These are phyloP conservation scores for Cherax quadricarinatus DNA, from an alignment of 1,140 invertebrate genomes.

Conservation along the genomic window DNA sequence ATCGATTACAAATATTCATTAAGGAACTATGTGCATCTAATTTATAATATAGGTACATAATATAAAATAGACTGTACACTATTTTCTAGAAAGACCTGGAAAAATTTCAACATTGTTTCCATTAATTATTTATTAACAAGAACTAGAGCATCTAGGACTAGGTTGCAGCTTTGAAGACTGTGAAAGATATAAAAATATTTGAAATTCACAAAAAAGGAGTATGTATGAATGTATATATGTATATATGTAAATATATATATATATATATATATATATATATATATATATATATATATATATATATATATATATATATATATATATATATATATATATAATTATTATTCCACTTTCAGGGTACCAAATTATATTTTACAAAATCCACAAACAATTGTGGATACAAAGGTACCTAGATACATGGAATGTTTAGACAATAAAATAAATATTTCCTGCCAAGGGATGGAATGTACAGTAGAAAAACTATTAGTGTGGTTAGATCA, in stretches of 20 bases:
- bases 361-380: conserved; percentile 45
- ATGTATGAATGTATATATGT: conserved; percentile 47
- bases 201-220: conserved; percentile 64
- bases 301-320: conserved; percentile 45
- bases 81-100: conserved; percentile 67
- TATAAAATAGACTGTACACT: conserved; percentile 72
- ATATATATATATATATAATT: conserved; percentile 32
- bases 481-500: conserved; percentile 32
- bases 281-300: conserved; percentile 48
- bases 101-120: conserved; percentile 65
- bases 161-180: conserved; percentile 67
- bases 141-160: conserved; percentile 68
- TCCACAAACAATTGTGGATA: conserved; percentile 49
- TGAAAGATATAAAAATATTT: conserved; percentile 70
- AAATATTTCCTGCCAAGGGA: conserved; percentile 49
- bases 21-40: conserved; percentile 68
- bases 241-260: conserved; percentile 48
- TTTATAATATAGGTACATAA: conserved; percentile 61
- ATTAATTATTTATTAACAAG: conserved; percentile 60
- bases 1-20: conserved; percentile 56
- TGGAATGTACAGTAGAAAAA: conserved; percentile 68
- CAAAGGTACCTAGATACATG: conserved; percentile 43
- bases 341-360: conserved; percentile 24
- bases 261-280: conserved; percentile 53
- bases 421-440: conserved; percentile 47